Percentiles rank a stretch among this genome's conserved stretches.
Conservation (phyloP, 2,888 invertebrate genomes). For the Keiferia lycopersicella region DNA sequence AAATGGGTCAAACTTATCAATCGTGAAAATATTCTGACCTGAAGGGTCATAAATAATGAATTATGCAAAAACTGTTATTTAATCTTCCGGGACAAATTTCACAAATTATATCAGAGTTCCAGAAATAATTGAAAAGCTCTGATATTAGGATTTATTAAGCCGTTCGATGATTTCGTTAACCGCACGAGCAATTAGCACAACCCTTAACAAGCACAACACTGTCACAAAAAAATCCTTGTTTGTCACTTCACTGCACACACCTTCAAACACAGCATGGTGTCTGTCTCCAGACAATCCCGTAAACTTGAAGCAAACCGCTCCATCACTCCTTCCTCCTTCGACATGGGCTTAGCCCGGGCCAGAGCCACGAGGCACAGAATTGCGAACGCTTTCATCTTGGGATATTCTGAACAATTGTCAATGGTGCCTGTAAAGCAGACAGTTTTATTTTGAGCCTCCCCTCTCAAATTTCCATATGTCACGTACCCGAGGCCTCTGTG, state of each 20-base stretch:
- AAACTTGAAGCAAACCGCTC: slow-evolving; percentile 72
- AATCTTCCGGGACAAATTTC: too few species aligned
- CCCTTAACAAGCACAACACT: not conserved
- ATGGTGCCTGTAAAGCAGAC: slow-evolving; percentile 56
- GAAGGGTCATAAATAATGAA: too few species aligned
- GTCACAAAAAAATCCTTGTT: slow-evolving; percentile 22
- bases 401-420: slow-evolving; percentile 69
- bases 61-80: too few species aligned
- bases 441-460: slow-evolving; percentile 75
- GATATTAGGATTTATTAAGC: too few species aligned
- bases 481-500: slow-evolving; percentile 47
- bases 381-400: slow-evolving; percentile 68
- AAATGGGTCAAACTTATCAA: too few species aligned
- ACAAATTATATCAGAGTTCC: too few species aligned
- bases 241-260: slow-evolving; percentile 78
- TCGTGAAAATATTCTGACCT: too few species aligned
- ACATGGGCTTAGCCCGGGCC: slow-evolving; percentile 64
- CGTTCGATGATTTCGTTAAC: too few species aligned
- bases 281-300: slow-evolving; percentile 86
- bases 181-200: not conserved
- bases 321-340: slow-evolving; percentile 64
- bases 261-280: slow-evolving; percentile 87
- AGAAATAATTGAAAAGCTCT: too few species aligned
- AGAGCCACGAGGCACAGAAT: slow-evolving; percentile 59
- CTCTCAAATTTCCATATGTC: slow-evolving; percentile 68